Conservation (phyloP, 2,888 invertebrate species). For the Trichopoda pennipes region DNA sequence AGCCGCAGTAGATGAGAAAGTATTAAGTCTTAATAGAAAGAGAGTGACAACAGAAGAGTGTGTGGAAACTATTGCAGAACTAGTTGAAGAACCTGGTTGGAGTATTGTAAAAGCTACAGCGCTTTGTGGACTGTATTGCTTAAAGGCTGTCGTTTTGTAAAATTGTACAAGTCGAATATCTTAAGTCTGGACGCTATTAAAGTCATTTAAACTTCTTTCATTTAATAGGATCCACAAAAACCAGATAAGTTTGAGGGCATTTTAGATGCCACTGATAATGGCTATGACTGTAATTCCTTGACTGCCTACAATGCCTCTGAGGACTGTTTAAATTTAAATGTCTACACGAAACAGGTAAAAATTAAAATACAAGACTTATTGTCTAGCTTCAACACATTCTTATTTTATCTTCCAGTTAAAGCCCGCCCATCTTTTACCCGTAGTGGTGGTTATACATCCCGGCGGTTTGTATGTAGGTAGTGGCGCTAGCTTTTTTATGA, state of each 20-base stretch:
- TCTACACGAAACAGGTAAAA: constrained; percentile 80
- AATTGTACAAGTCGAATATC: too few species aligned
- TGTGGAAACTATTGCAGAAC: too few species aligned
- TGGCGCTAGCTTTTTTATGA: constrained; percentile 76
- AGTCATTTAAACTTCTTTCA: not conserved
- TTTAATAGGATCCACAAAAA: constrained; percentile 80
- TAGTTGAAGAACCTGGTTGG: too few species aligned
- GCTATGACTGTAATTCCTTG: constrained; percentile 81
- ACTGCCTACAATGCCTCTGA: constrained; percentile 79
- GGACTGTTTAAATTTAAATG: constrained; percentile 83
- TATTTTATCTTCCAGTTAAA: constrained; percentile 52
- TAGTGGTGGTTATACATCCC: constrained; percentile 85
- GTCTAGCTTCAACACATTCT: not conserved
- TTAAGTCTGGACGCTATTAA: too few species aligned
- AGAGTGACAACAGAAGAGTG: too few species aligned
- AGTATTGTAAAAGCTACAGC: too few species aligned
- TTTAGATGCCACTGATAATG: constrained; percentile 81
- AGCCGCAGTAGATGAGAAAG: too few species aligned
- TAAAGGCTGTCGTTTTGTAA: too few species aligned
- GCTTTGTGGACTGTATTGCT: too few species aligned
- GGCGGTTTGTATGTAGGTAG: constrained; percentile 84
- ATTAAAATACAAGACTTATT: not conserved
- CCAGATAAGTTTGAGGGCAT: constrained; percentile 57
- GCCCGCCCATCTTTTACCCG: constrained; percentile 78
- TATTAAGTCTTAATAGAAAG: too few species aligned